Evolutionary conservation across 2,888 invertebrate species (phyloP).

Genomic region (Seira musarum): DNA sequence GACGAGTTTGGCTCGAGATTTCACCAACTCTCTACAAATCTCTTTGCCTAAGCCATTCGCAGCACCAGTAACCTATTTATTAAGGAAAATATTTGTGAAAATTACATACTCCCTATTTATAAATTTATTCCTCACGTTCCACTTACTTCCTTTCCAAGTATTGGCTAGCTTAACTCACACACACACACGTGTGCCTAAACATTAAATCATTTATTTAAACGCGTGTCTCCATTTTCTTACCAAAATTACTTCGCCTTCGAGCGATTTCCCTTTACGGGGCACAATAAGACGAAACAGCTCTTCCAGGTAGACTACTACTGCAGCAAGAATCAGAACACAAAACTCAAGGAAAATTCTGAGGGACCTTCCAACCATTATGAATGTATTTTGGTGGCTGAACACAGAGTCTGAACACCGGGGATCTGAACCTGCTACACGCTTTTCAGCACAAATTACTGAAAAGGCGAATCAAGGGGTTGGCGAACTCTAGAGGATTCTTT

Average conservation of each 20-base stretch:
- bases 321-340: constrained; percentile 18
- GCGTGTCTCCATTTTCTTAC: no score
- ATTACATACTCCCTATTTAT: background rate
- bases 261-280: constrained; percentile 42
- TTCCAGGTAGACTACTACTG: constrained; percentile 31
- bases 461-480: no score
- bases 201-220: no score
- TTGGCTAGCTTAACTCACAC: no score
- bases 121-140: background rate
- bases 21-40: constrained; percentile 77
- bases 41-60: constrained; percentile 80
- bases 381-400: constrained; percentile 12
- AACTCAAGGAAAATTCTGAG: constrained; percentile 27
- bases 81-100: constrained; percentile 31
- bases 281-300: constrained; percentile 36
- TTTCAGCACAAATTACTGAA: no score
- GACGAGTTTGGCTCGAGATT: constrained; percentile 76
- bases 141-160: no score
- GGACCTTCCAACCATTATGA: constrained; percentile 32
- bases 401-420: no score
- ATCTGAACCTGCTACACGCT: no score
- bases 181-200: no score
- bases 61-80: constrained; percentile 79
- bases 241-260: constrained; percentile 55
- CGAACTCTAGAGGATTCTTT: no score